phyloP scores from a whole-genome alignment of 2,888 invertebrate genomes.

The Periphyllus acericola region DNA sequence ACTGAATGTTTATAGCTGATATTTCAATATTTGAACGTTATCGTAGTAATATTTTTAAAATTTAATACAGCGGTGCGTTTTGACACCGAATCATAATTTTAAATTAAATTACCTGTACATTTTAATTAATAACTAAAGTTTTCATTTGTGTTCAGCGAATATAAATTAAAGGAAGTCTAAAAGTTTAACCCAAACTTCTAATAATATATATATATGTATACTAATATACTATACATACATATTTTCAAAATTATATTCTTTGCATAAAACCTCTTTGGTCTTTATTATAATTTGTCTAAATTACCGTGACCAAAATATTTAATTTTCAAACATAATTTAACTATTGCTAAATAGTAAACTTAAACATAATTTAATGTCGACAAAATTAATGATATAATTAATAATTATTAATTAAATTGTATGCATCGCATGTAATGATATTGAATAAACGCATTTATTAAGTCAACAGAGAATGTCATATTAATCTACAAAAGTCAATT shows the following conservation, averaged over 20 bases:
- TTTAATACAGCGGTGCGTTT: background rate
- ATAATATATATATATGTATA: background rate
- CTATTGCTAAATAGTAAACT: too few species aligned
- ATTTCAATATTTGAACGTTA: background rate
- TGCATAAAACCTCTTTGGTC: background rate
- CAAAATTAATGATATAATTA: too few species aligned
- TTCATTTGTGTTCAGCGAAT: background rate
- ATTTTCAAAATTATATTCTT: background rate
- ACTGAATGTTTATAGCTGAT: background rate
- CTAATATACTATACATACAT: background rate
- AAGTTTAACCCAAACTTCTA: background rate
- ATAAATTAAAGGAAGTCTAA: constrained; percentile 9
- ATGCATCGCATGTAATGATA: too few species aligned
- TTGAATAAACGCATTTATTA: too few species aligned
- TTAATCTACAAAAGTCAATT: too few species aligned
- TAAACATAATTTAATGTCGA: too few species aligned
- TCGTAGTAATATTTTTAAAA: background rate
- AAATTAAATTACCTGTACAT: constrained; percentile 12
- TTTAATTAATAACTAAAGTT: constrained; percentile 32
- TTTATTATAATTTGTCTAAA: background rate
- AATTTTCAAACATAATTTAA: background rate
- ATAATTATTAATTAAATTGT: too few species aligned
- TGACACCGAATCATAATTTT: background rate
- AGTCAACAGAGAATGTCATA: too few species aligned
- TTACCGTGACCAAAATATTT: background rate